phyloP scores from a whole-genome alignment of 2,797 vertebrate species.

The Cuniculus paca region DNA sequence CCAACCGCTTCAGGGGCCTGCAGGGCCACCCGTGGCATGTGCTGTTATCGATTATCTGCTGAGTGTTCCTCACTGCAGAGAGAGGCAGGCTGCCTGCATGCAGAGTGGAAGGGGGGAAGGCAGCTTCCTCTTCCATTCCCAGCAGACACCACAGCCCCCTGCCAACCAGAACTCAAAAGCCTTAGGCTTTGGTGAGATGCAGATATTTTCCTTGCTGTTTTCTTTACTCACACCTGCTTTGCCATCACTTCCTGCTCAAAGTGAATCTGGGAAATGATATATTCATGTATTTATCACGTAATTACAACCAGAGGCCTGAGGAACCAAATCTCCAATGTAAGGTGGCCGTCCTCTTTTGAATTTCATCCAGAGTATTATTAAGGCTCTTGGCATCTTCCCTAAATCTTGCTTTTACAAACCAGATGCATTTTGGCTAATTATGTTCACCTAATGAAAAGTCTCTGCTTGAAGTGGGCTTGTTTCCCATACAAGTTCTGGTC shows the following conservation, averaged over 20 bases:
- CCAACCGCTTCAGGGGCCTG: neutral
- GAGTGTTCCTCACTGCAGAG: neutral
- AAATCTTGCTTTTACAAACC: conserved; percentile 61
- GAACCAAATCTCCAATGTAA: neutral
- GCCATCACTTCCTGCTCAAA: conserved; percentile 10
- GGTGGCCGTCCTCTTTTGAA: neutral
- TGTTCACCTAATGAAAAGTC: conserved; percentile 64
- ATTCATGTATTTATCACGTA: neutral
- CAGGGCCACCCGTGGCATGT: neutral
- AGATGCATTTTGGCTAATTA: conserved; percentile 44
- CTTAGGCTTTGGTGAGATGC: neutral
- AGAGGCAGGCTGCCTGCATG: neutral
- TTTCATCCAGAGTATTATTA: neutral
- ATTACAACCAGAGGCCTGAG: neutral
- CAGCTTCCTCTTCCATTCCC: neutral
- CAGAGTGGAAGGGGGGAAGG: neutral
- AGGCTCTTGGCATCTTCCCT: neutral
- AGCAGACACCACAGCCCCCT: neutral
- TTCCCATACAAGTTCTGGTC: conserved; percentile 25
- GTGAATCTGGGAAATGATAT: neutral
- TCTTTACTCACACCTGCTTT: neutral
- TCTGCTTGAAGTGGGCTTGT: conserved; percentile 13
- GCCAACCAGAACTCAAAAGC: neutral
- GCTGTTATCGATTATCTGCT: conserved; percentile 31
- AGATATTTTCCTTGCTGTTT: conserved; percentile 32